Evolutionary conservation across 2,797 vertebrate genomes (phyloP), one percentile per base, ranked within the genome.

Genomic region (Ambastaia sidthimunki): DNA sequence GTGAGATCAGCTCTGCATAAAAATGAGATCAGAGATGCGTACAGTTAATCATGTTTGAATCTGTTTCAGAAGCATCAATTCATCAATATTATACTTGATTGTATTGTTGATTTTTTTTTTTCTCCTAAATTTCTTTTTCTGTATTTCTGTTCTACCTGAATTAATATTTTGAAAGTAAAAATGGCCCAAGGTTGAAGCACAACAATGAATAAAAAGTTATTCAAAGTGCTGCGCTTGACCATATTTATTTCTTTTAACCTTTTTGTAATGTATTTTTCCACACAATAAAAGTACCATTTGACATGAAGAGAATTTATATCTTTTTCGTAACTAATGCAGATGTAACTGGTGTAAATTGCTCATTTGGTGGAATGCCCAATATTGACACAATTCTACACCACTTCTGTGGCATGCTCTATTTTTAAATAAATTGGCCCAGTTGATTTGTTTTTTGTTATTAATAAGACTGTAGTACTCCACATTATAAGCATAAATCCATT

Each of bases 141-240:
- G 41, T 85, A 85, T 87, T 80, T 72, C 80, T 89, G 88, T 91
- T 90, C 85, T 86, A 90, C 90, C 88, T 88, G 83, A 93, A 91
- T 92, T 93, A 85, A 89, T 88, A 84, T 91, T 92, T 91, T 85
- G 67, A 88, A 89, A 88, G 47, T 62, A 7, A 52, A 90, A 91
- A 87, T 89, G 87, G 89, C 89, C 90, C 86, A 83, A 82, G 90
- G 87, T 78, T 91, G 89, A 94, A 93, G 90, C 93, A 94, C 92
- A 94, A 93, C 84, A 76, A 85, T 88, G 57, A 94, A 93, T 94
- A 93, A 94, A 44, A 11, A 93, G 92, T 86, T 87, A 19, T 90
- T 87, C 80, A 89, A 37, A 89, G 89, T 92, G 89, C 78, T 92
- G 90, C 89, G 88, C 85, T 93, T 91, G 86, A 91, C 85, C 47